phyloP scores from a whole-genome alignment of 1,140 invertebrate species.

The Orius insidiosus region DNA sequence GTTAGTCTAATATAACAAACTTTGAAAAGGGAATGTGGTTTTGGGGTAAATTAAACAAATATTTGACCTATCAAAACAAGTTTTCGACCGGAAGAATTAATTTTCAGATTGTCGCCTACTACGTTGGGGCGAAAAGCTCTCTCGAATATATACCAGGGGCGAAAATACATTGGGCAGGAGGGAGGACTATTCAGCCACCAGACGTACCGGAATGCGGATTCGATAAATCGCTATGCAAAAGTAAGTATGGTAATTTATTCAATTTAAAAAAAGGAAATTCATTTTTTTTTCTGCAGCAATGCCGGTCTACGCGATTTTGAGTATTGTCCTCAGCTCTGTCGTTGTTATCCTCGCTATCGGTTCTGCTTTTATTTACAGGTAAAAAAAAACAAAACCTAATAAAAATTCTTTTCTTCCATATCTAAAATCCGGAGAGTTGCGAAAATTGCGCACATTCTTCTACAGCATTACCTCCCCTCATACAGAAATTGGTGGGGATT shows the following conservation, averaged over 20 bases:
- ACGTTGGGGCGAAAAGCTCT: slow-evolving; percentile 56
- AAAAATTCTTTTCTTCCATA: no score
- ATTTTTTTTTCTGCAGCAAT: slow-evolving; percentile 45
- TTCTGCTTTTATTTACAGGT: slow-evolving; percentile 51
- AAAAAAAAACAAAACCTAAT: no score
- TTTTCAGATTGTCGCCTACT: slow-evolving; percentile 68
- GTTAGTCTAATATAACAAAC: background rate
- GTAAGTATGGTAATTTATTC: slow-evolving; percentile 21
- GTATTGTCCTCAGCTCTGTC: slow-evolving; percentile 61
- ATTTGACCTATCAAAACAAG: background rate
- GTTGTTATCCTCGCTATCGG: slow-evolving; percentile 56
- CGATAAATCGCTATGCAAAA: slow-evolving; percentile 67
- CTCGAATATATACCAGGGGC: slow-evolving; percentile 48
- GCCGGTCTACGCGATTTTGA: slow-evolving; percentile 68
- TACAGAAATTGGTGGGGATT: no score
- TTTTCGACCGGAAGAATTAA: no score
- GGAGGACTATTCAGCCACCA: slow-evolving; percentile 46
- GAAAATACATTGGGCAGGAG: slow-evolving; percentile 76
- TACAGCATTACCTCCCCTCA: no score
- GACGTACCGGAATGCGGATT: slow-evolving; percentile 84
- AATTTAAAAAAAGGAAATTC: slow-evolving; percentile 2
- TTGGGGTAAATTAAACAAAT: background rate
- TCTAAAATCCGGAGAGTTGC: no score
- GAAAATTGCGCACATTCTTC: no score
- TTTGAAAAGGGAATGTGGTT: background rate